Evolutionary conservation across 2,113 vertebrate genomes (phyloP).

Genomic region (Lepus timidus): DNA sequence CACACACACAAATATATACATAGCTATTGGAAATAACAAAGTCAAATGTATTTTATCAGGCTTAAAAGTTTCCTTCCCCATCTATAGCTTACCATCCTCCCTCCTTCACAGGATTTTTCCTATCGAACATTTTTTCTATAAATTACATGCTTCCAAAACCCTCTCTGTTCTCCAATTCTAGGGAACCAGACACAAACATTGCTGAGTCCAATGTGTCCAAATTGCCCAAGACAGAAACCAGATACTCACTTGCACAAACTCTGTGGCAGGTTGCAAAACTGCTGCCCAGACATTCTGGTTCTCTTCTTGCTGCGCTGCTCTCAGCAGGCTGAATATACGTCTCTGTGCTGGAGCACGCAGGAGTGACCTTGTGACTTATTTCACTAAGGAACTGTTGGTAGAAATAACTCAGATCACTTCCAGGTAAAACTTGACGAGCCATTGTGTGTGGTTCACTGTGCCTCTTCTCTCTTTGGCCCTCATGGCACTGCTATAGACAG

Average conservation of each 20-base stretch:
- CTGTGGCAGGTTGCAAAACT: background rate
- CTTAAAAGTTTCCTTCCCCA: conserved; percentile 5
- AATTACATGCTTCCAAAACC: background rate
- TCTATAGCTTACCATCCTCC: background rate
- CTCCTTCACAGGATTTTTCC: background rate
- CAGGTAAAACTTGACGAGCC: background rate
- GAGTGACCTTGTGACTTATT: background rate
- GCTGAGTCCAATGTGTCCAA: background rate
- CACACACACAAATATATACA: background rate
- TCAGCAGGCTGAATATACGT: background rate
- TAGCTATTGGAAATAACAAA: conserved; percentile 44
- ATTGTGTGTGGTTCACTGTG: background rate
- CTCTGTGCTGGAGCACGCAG: background rate
- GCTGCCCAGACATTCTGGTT: background rate
- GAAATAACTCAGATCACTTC: background rate
- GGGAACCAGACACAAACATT: background rate
- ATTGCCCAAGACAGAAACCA: conserved; percentile 6
- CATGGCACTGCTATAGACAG: background rate
- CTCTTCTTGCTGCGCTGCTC: background rate
- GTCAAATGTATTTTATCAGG: background rate
- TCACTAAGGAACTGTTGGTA: background rate
- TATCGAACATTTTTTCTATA: background rate
- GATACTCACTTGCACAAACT: background rate
- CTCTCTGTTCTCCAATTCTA: background rate
- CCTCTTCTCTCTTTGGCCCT: background rate